These are phyloP conservation scores for Myiozetetes cayanensis DNA, from an alignment of 2,113 vertebrate species.

Conservation along the genomic window DNA sequence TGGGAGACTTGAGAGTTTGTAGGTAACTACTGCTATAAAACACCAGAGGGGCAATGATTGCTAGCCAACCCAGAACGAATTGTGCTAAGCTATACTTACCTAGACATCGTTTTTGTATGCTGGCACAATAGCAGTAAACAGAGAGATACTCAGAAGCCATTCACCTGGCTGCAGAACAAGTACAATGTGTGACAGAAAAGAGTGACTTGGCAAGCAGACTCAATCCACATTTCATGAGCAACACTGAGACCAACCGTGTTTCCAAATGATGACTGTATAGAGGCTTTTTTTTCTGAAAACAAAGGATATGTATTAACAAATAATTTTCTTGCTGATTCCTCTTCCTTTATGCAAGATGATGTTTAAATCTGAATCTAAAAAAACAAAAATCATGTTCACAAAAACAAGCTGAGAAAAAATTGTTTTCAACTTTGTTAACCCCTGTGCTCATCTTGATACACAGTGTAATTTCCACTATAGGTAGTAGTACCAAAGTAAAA, in stretches of 20 bases:
- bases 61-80: not conserved
- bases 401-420: not conserved
- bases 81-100: not conserved
- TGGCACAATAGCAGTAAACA: not conserved
- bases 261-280: not conserved
- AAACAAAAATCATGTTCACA: not conserved
- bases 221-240: not conserved
- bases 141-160: not conserved
- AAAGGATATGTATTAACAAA: not conserved
- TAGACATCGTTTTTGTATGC: not conserved
- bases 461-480: not conserved
- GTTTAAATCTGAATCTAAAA: not conserved
- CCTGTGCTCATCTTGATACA: not conserved
- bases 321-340: not conserved
- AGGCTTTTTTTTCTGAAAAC: not conserved
- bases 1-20: not conserved
- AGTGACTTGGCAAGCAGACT: not conserved
- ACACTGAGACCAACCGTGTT: not conserved
- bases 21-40: not conserved
- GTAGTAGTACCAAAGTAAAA: not conserved
- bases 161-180: not conserved
- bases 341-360: not conserved
- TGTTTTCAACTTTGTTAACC: not conserved
- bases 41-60: not conserved
- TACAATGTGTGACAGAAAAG: not conserved